Evolutionary conservation across 2,888 invertebrate genomes (phyloP).

Genomic region (Magallana nippona): DNA sequence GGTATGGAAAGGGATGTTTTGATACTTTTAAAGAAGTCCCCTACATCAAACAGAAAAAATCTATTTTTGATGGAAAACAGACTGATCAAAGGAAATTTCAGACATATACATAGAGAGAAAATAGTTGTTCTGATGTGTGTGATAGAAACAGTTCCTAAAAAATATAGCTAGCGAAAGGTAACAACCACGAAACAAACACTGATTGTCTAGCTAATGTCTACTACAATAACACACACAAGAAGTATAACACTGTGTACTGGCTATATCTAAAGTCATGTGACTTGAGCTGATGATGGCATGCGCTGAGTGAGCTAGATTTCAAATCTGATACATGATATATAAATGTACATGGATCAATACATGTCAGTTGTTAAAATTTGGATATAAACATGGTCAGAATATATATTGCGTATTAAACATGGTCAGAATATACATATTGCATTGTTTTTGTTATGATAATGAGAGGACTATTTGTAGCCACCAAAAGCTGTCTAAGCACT

Average conservation of each 20-base stretch:
- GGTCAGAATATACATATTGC: not conserved
- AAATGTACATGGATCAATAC: not conserved
- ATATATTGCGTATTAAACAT: not conserved
- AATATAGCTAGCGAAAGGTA: constrained; percentile 5
- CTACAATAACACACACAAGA: constrained; percentile 25
- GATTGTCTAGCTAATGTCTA: constrained; percentile 16
- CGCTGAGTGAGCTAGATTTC: constrained; percentile 3
- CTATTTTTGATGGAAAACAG: not conserved
- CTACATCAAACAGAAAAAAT: too few species aligned
- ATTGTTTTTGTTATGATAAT: not conserved
- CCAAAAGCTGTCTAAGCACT: constrained; percentile 27
- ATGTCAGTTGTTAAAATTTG: constrained; percentile 19
- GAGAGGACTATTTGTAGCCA: constrained; percentile 19
- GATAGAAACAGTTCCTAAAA: constrained; percentile 8
- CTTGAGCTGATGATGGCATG: not conserved
- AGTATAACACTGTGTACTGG: constrained; percentile 14
- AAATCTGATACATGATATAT: not conserved
- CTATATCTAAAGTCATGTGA: constrained; percentile 25
- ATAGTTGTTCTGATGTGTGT: not conserved
- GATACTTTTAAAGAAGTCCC: too few species aligned
- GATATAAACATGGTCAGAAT: constrained; percentile 16
- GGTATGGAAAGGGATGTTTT: not conserved
- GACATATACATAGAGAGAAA: not conserved
- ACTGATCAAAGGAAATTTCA: not conserved
- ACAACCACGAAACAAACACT: constrained; percentile 18